A percentile compares a stretch with the other conserved stretches of the same genome.
Conservation (phyloP, 2,113 vertebrate genomes). For the Melanotaenia duboulayi region DNA sequence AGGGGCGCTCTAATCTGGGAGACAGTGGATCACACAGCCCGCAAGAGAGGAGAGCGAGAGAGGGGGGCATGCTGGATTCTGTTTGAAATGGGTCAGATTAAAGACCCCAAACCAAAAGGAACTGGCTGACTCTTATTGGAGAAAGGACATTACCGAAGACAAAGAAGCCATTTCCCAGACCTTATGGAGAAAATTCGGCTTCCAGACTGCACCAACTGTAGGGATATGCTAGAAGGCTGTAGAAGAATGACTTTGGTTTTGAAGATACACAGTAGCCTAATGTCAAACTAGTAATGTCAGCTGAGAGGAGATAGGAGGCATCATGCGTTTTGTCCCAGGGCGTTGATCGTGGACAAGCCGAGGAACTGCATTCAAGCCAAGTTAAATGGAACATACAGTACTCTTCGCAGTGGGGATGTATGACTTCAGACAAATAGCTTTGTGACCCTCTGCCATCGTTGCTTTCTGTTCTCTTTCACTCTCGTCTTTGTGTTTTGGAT, state of each 20-base stretch:
- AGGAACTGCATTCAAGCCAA: conserved; percentile 80
- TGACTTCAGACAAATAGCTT: conserved; percentile 68
- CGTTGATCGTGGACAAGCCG: conserved; percentile 85
- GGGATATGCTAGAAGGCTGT: conserved; percentile 42
- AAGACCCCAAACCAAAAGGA: conserved; percentile 84
- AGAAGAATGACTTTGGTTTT: conserved; percentile 24
- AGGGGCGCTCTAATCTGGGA: conserved; percentile 92
- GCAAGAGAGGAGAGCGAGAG: conserved; percentile 74
- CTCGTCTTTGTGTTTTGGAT: conserved; percentile 40
- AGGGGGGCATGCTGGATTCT: conserved; percentile 80
- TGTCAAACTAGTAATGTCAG: conserved; percentile 64
- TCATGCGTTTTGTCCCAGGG: conserved; percentile 82
- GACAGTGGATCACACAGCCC: conserved; percentile 87
- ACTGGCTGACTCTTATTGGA: conserved; percentile 70
- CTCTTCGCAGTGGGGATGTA: conserved; percentile 79
- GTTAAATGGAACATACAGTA: conserved; percentile 77
- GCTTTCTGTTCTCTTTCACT: conserved; percentile 39
- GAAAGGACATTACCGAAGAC: conserved; percentile 62
- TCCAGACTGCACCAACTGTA: conserved; percentile 27
- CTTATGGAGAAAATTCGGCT: conserved; percentile 20
- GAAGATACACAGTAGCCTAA: conserved; percentile 32
- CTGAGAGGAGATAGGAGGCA: conserved; percentile 72
- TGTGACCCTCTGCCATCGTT: conserved; percentile 56
- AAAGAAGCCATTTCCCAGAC: conserved; percentile 41
- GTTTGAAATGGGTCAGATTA: conserved; percentile 90